Conservation (phyloP, 1,140 invertebrate genomes). For the Drosophila melanica region DNA sequence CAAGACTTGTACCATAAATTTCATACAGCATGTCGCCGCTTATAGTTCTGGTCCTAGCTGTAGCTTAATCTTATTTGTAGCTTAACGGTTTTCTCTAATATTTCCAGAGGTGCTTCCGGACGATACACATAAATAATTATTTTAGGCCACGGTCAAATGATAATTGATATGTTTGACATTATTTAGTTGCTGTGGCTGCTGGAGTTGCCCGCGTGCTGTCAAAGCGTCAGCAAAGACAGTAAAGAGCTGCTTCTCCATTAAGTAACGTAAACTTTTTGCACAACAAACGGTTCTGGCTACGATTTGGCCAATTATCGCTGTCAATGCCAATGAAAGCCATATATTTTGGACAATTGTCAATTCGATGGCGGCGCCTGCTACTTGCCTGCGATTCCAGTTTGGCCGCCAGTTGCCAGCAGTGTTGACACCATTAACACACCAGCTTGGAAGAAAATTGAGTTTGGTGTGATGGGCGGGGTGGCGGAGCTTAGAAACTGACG, state of each 20-base stretch:
- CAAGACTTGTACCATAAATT: conserved; percentile 1
- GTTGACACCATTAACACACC: conserved; percentile 62
- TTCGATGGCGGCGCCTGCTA: conserved; percentile 17
- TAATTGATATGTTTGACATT: conserved; percentile 51
- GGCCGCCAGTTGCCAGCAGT: conserved; percentile 38
- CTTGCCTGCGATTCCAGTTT: conserved; percentile 35
- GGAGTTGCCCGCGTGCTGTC: conserved; percentile 44
- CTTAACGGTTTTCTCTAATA: too few relatives aligned
- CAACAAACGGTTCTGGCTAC: conserved; percentile 11
- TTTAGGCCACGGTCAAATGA: conserved; percentile 60
- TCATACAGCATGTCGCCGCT: neutral
- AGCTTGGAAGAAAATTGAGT: neutral
- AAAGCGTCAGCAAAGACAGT: conserved; percentile 22
- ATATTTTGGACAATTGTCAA: conserved; percentile 51
- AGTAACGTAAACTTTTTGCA: neutral
- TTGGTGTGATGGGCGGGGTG: neutral
- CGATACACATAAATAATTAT: conserved; percentile 5
- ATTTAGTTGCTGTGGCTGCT: conserved; percentile 42
- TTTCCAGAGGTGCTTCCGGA: neutral
- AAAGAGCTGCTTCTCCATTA: conserved; percentile 11
- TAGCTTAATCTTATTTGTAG: neutral
- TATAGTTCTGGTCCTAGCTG: neutral
- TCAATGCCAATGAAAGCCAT: conserved; percentile 72
- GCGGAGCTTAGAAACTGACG: neutral
- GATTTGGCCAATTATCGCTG: conserved; percentile 60